Evolutionary conservation across 1,140 invertebrate genomes (phyloP).

Genomic region (Cydia splendana): DNA sequence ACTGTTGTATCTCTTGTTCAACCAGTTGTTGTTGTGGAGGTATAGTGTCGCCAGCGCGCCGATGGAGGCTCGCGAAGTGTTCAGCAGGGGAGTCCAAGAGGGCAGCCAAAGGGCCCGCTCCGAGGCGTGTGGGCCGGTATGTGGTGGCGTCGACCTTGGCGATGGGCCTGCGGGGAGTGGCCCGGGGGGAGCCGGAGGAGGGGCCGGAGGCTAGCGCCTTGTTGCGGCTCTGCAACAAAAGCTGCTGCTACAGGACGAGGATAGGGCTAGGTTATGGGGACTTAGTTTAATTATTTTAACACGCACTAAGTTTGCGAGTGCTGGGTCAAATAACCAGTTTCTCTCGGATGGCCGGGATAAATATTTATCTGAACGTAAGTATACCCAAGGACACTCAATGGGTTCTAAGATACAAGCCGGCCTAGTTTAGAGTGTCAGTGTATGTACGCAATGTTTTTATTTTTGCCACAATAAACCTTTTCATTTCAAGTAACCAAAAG

Average conservation of each 20-base stretch:
- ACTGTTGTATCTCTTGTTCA: slow-evolving; percentile 12
- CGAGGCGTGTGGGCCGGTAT: slow-evolving; percentile 65
- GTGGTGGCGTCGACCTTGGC: slow-evolving; percentile 69
- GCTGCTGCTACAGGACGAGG: slow-evolving; percentile 54
- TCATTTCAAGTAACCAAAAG: no score
- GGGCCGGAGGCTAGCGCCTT: slow-evolving; percentile 54
- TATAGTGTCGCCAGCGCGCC: slow-evolving; percentile 61
- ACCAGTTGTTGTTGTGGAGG: slow-evolving; percentile 58
- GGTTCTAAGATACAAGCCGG: no score
- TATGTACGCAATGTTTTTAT: no score
- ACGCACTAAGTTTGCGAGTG: no score
- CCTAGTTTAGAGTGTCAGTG: no score
- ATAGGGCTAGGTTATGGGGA: slow-evolving; percentile 35
- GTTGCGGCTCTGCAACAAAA: slow-evolving; percentile 80
- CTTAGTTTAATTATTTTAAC: no score
- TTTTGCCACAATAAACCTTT: no score
- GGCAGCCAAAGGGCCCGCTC: slow-evolving; percentile 55
- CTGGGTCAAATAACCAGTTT: no score
- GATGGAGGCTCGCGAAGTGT: slow-evolving; percentile 59
- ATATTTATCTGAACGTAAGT: no score
- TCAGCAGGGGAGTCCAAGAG: slow-evolving; percentile 47
- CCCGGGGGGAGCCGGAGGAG: slow-evolving; percentile 50
- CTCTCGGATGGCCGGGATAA: no score
- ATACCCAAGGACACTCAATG: no score
- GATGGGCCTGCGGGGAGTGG: slow-evolving; percentile 36